Conservation (phyloP, 2,888 invertebrate genomes). For the Electrophaes corylata region DNA sequence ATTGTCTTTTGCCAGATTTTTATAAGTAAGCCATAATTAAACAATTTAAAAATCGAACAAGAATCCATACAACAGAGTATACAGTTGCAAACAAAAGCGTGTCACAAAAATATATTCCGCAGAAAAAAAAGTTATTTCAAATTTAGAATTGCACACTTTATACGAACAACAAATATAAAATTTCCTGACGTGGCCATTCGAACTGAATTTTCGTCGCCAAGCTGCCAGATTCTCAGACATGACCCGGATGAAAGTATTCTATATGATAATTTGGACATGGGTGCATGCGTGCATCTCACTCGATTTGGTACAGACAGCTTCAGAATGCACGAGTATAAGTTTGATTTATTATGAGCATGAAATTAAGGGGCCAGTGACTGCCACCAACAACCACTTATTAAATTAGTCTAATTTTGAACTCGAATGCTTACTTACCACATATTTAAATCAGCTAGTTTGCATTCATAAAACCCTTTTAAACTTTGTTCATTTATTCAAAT, state of each 20-base stretch:
- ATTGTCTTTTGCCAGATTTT: too few relatives aligned
- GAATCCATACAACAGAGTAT: too few relatives aligned
- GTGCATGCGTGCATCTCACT: constrained; percentile 11
- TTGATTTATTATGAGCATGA: too few relatives aligned
- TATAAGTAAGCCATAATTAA: too few relatives aligned
- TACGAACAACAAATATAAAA: neutral
- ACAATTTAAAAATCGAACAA: too few relatives aligned
- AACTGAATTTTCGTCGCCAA: constrained; percentile 4
- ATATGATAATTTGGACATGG: constrained; percentile 29
- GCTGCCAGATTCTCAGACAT: constrained; percentile 16
- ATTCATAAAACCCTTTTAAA: neutral
- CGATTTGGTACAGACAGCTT: neutral
- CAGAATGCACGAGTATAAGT: neutral
- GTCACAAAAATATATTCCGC: too few relatives aligned
- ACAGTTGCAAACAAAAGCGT: too few relatives aligned
- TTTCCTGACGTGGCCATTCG: neutral
- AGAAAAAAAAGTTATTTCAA: neutral
- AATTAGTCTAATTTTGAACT: too few relatives aligned
- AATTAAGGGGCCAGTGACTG: too few relatives aligned
- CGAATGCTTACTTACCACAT: neutral
- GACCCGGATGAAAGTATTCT: constrained; percentile 29
- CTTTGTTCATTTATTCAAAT: neutral
- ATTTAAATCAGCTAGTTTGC: neutral
- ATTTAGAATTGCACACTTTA: neutral
- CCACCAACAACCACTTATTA: too few relatives aligned